Evolutionary conservation across 2,113 vertebrate species (phyloP).

Genomic region (Prochilodus magdalenae): DNA sequence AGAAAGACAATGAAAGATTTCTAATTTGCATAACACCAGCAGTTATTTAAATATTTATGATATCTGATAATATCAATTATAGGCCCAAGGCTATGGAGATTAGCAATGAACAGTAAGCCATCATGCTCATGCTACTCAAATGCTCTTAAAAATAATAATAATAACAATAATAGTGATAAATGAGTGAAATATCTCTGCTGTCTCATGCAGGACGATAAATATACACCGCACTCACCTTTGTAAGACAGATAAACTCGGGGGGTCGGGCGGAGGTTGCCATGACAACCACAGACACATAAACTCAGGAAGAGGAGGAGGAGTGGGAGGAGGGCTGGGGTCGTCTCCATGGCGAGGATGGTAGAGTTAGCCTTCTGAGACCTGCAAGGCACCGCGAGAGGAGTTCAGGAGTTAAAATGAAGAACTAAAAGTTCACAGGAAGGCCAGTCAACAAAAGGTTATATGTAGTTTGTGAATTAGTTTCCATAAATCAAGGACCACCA

Average conservation of each 20-base stretch:
- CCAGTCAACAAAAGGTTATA: conserved; percentile 10
- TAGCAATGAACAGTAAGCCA: too few relatives aligned
- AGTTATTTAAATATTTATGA: too few relatives aligned
- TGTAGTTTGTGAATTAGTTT: neutral
- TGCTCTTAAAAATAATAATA: too few relatives aligned
- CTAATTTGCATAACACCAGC: too few relatives aligned
- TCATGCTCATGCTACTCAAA: too few relatives aligned
- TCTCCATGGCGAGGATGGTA: conserved; percentile 60
- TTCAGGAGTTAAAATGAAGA: conserved; percentile 21
- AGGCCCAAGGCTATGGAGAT: too few relatives aligned
- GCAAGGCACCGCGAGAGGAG: conserved; percentile 41
- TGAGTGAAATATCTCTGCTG: neutral
- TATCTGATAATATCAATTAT: too few relatives aligned
- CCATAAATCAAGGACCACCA: conserved; percentile 29
- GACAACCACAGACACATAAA: conserved; percentile 61
- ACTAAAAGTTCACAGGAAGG: conserved; percentile 21
- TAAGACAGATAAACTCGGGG: conserved; percentile 67
- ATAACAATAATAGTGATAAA: neutral
- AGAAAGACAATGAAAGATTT: too few relatives aligned
- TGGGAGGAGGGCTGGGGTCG: conserved; percentile 56
- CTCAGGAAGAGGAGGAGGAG: conserved; percentile 60
- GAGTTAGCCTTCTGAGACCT: conserved; percentile 63
- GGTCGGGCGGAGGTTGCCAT: conserved; percentile 60
- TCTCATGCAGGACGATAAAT: neutral
- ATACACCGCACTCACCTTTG: conserved; percentile 61